Base-by-base conservation (phyloP, 2,113 vertebrate genomes). In the Aspiorhynchus laticeps region DNA sequence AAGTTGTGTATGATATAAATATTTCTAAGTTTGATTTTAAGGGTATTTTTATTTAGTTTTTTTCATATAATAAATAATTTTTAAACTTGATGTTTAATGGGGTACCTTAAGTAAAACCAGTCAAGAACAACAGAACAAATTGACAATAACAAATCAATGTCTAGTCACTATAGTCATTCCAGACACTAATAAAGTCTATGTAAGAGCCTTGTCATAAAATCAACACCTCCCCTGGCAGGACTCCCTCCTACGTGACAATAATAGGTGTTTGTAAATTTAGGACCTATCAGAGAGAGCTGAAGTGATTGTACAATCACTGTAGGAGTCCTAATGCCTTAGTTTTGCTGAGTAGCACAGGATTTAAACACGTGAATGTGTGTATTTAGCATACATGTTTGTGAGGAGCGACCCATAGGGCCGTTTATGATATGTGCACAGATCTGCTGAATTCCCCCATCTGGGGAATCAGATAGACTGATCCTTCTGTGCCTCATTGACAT, bases 401-500 rank as follows among this genome's bases (percentile, higher is more conserved):
- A 41, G 53, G 36, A 63, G 11, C 14, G 21, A 24, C 24, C 21
- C 33, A 59, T n/a, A 56, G 33, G 2, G 17, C 10, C 2, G 21
- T 24, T 31, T 56, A 15, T 36, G 5, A 81, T 63, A 26, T 33
- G 15, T 51, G 26, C 28, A 78, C 38, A 31, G 61, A 48, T 28
- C 10, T 65, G n/a, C n/a, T 48, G 63, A 71, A 83, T 33, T 53
- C 43, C 19, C 81, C 63, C 28, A 21, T 36, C 41, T 36, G 19
- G 81, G 19, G 31, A 83, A 31, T 48, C 63, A 51, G 17, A 46
- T 71, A 83, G 65, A 53, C 81, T 53, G 81, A 53, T 53, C 28
- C 81, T 83, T 83, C 15, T 36, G 31, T 38, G 43, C 21, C 65
- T 73, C 43, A 36, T 15, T 53, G 81, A n/a, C 19, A 83, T 83